A percentile compares a stretch with the other conserved stretches of the same genome.
These are phyloP conservation scores for pig (Sus scrofa) DNA, from an alignment of 2,113 vertebrate genomes.

Conservation along the genomic window T2T-Sscrofa CM000814.6:40864001-40864500, in stretches of 20 bases:
- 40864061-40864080: background rate
- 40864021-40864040: background rate
- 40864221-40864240: background rate
- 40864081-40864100: background rate
- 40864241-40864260: background rate
- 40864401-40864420: background rate
- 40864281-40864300: background rate
- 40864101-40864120: background rate
- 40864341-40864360: background rate
- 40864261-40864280: background rate
- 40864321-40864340: background rate
- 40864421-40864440: background rate
- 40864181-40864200: background rate
- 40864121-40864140: background rate
- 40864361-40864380: background rate
- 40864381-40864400: background rate
- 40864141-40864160: slow-evolving; percentile 22
- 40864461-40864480: background rate
- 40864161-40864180: slow-evolving; percentile 75
- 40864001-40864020: slow-evolving; percentile 28
- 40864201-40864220: slow-evolving; percentile 3
- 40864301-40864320: background rate
- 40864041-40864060: background rate
- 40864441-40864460: background rate
- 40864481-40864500: background rate